Conservation (phyloP, 1,140 invertebrate genomes). For the Neodiprion pinetum region DNA sequence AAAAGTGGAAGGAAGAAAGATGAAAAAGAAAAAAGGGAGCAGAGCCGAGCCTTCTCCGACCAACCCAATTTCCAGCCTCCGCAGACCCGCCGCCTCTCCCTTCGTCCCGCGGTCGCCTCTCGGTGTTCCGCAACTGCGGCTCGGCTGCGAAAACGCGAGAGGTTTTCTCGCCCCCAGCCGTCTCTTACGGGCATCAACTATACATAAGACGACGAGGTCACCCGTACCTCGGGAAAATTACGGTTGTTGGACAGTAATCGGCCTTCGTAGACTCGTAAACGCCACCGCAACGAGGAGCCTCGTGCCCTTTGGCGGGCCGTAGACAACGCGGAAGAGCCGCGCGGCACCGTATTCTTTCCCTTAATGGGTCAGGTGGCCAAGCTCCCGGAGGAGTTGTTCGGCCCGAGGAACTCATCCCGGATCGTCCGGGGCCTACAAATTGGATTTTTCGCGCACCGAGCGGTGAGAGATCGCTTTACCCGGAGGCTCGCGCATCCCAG, state of each 20-base stretch:
- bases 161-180: neutral
- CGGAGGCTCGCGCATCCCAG: too few species aligned
- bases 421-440: neutral
- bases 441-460: constrained; percentile 1
- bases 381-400: constrained; percentile 40
- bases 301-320: constrained; percentile 41
- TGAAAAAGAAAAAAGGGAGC: neutral
- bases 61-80: too few species aligned
- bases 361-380: constrained; percentile 47
- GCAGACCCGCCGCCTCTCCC: too few species aligned
- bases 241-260: constrained; percentile 42
- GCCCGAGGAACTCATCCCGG: neutral
- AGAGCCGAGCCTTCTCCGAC: too few species aligned
- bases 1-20: neutral
- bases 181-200: neutral
- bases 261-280: constrained; percentile 51
- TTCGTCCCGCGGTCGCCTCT: neutral
- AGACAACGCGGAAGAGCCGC: constrained; percentile 25
- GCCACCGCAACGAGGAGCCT: constrained; percentile 41
- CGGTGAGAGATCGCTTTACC: neutral
- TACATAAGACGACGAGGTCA: constrained; percentile 2
- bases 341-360: constrained; percentile 21
- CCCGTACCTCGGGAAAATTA: neutral
- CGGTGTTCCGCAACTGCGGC: neutral
- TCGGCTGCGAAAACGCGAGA: too few species aligned